Evolutionary conservation across 2,888 invertebrate genomes (phyloP), one percentile per base, ranked within the genome.

Genomic region (Rugalucina vietnamica): DNA sequence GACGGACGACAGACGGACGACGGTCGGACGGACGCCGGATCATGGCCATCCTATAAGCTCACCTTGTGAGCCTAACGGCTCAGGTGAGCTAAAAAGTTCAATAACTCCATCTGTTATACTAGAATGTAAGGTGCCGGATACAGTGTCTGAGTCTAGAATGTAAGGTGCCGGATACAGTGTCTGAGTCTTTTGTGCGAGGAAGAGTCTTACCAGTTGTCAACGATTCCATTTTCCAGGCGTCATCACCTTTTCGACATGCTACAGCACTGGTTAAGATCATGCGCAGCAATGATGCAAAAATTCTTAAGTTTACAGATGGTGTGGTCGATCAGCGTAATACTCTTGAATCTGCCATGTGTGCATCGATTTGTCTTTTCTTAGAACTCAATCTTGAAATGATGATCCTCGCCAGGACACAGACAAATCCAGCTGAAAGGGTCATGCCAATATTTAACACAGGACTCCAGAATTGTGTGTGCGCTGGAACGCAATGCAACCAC

Each of bases 361-460:
- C 50, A n/a, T 14, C 50, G 18, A 49, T 49, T 18, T 49, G 50
- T 18, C 14, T 49, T 18, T 21, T 49, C 18, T 18, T 18, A n/a
- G 50, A 49, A 49, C 50, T 49, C 14, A 49, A 49, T 18, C n/a
- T n/a, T n/a, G n/a, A n/a, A n/a, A n/a, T n/a, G n/a, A n/a, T n/a
- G 60, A 24, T 60, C 29, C 29, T 27, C 60, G 4, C 60, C 60
- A 70, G 70, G 70, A 8, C 70, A 70, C n/a, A 36, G 39, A 60
- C 21, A 3, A 60, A 27, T 27, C 60, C 60, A 27, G 60, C 60
- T 8, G 60, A 60, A 60, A 3, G 29, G 5, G 29, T 60, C 0
- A 84, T 84, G 84, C 77, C 82, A 1, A 71, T 86, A 21, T 34
- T 82, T 39, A 80, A 88, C 50, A 5, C 82, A 10, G 85, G 81